Percentiles rank a stretch among this genome's conserved stretches.
Conservation (phyloP, 2,888 invertebrate species). For the Tetanocera ferruginea region DNA sequence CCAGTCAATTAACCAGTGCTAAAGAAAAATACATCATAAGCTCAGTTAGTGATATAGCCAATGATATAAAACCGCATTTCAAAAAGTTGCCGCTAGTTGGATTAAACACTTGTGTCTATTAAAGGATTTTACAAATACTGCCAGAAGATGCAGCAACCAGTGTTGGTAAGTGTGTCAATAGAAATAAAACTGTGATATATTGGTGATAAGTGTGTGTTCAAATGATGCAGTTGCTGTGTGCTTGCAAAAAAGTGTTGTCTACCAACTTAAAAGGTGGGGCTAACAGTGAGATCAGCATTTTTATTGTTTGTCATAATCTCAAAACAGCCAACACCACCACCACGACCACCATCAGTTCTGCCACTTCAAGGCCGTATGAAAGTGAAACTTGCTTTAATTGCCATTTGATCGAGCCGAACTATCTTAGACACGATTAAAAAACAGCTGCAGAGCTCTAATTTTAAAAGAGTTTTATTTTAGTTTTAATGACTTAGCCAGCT, state of each 20-base stretch:
- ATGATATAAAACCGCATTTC: background rate
- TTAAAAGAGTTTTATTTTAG: background rate
- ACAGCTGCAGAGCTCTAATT: too few species aligned
- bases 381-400: conserved; percentile 5
- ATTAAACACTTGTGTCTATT: background rate
- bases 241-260: background rate
- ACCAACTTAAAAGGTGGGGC: background rate
- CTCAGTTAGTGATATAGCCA: background rate
- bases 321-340: background rate
- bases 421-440: too few species aligned
- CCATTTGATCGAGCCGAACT: background rate
- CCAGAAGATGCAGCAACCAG: background rate
- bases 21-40: background rate
- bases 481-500: too few species aligned
- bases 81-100: background rate
- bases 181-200: background rate
- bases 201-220: background rate
- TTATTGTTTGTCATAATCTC: background rate
- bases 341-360: background rate
- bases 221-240: background rate
- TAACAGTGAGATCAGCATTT: background rate
- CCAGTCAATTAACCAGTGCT: background rate
- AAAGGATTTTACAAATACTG: background rate
- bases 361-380: conserved; percentile 5
- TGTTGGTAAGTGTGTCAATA: conserved; percentile 1